These are phyloP conservation scores for Liodrosophila aerea DNA, from an alignment of 2,888 invertebrate species.

Conservation along the genomic window DNA sequence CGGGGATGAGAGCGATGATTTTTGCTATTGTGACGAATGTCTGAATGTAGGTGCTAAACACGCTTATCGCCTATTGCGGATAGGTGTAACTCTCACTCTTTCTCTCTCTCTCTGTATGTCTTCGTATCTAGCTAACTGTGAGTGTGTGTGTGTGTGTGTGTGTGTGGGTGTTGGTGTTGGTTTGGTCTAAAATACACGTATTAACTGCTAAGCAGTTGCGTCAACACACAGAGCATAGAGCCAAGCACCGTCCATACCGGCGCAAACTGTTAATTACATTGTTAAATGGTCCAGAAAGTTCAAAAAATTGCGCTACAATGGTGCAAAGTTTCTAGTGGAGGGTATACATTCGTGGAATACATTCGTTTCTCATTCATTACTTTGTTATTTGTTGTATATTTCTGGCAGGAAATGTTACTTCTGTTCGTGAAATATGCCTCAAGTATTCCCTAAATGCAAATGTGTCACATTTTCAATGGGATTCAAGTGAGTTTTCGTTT, in stretches of 20 bases:
- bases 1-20: conserved; percentile 84
- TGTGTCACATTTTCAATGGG: no score
- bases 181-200: conserved; percentile 6
- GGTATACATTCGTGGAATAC: no score
- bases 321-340: no score
- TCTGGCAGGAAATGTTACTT: no score
- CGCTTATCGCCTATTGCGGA: conserved; percentile 7
- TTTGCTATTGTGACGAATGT: conserved; percentile 91
- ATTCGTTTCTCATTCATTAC: no score
- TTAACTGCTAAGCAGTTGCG: conserved; percentile 29
- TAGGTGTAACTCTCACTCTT: background rate
- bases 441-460: no score
- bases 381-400: no score
- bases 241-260: conserved; percentile 6
- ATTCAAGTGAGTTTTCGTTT: no score
- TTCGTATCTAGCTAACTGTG: no score
- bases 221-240: conserved; percentile 4
- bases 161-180: conserved; percentile 2
- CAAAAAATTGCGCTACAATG: no score
- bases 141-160: conserved; percentile 1
- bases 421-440: no score
- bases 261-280: conserved; percentile 38
- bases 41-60: conserved; percentile 80
- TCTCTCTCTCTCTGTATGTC: conserved; percentile 1
- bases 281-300: conserved; percentile 19